Evolutionary conservation across 2,888 invertebrate species (phyloP), one percentile per base, ranked within the genome.

Genomic region (Eupithecia vulgata): DNA sequence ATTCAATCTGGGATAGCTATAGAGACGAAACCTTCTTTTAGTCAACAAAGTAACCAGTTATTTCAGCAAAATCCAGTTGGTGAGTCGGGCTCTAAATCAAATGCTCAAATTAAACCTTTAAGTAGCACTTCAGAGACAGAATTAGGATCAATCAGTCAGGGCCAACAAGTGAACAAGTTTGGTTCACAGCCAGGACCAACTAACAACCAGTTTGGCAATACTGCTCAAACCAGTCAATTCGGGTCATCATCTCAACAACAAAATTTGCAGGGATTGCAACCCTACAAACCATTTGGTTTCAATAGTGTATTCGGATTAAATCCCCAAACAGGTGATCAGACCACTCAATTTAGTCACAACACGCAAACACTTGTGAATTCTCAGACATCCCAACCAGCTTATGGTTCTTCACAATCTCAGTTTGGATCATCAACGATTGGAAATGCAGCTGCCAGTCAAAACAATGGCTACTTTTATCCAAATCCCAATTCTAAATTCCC

Each of bases 321-420:
- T 34, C 74, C 78, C 34, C 79, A 76, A 70, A 64, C 73, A 35
- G 72, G 71, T 48, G 61, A 61, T 57, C 78, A 77, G 68, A 70
- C 70, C 0, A 62, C 69, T 70, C 76, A 75, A 25, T 69, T 70
- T 15, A 65, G 59, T 40, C 78, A 77, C 0, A 74, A 8, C 25
- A 61, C 73, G 40, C 77, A 74, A 67, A 57, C 67, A 15, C 52
- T 70, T 42, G 71, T 71, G 15, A 45, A 59, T 34, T 35, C 67
- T 35, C 76, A 75, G 61, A 48, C 30, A 48, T 67, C 68, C 7
- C 73, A 76, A 52, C 66, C 71, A 52, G 12, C 52, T 61, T 21
- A 10, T n/a, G 70, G 25, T 52, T 65, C 40, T 52, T 48, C 71
- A 35, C 71, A 74, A 73, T 21, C 72, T 21, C 70, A 68, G 48